Evolutionary conservation across 1,140 invertebrate genomes (phyloP).

Genomic region (Drosophila bifasciata): DNA sequence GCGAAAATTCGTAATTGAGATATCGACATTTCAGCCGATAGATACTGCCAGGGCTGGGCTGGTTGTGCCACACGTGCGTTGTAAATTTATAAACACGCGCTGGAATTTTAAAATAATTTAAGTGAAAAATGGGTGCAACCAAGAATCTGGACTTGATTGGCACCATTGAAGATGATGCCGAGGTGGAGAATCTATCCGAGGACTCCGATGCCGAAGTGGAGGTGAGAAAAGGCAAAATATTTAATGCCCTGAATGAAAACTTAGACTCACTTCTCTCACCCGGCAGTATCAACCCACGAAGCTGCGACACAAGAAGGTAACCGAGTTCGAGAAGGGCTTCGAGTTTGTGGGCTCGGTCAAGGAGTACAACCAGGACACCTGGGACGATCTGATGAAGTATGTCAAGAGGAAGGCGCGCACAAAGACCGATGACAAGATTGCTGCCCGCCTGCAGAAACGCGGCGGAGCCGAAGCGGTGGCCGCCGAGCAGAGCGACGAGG

Average conservation of each 20-base stretch:
- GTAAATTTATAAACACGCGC: constrained; percentile 64
- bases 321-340: constrained; percentile 90
- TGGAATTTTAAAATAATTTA: constrained; percentile 27
- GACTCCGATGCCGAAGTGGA: constrained; percentile 93
- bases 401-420: constrained; percentile 91
- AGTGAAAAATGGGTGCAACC: constrained; percentile 66
- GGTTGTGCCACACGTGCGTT: constrained; percentile 60
- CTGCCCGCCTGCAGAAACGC: constrained; percentile 84
- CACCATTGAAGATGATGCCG: constrained; percentile 92
- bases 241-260: constrained; percentile 13
- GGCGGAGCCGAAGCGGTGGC: constrained; percentile 84
- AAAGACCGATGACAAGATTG: constrained; percentile 93
- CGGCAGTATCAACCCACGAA: constrained; percentile 91
- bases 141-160: constrained; percentile 84
- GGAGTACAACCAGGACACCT: constrained; percentile 93
- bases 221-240: constrained; percentile 84
- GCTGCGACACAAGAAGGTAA: constrained; percentile 88
- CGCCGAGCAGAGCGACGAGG: constrained; percentile 72
- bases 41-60: constrained; percentile 18
- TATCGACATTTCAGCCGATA: background rate
- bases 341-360: constrained; percentile 89
- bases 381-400: constrained; percentile 93
- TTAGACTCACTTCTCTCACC: background rate
- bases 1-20: too few species aligned
- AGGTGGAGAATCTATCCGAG: constrained; percentile 91